Evolutionary conservation across 2,113 vertebrate species (phyloP).

Genomic region (Engraulis encrasicolus): DNA sequence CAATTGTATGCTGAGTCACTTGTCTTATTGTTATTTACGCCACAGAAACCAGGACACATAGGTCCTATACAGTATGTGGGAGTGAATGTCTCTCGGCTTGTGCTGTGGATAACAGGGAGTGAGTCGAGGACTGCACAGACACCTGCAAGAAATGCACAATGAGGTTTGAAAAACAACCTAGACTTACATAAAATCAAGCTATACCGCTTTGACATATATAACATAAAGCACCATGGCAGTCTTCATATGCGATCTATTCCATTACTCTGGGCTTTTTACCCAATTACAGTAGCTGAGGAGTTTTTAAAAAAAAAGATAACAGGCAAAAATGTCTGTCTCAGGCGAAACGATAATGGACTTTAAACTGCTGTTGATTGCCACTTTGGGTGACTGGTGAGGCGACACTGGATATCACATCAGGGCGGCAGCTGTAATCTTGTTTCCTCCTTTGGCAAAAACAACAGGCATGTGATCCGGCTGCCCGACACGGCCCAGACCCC

Average conservation of each 20-base stretch:
- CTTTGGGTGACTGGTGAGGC: constrained; percentile 5
- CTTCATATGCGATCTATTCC: background rate
- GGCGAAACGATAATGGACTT: background rate
- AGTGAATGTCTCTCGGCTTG: too few species aligned
- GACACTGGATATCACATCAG: constrained; percentile 7
- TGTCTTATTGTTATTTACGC: background rate
- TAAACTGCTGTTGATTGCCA: constrained; percentile 17
- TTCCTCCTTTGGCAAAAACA: background rate
- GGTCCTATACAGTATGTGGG: too few species aligned
- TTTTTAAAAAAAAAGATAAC: background rate
- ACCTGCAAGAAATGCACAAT: background rate
- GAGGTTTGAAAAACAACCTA: background rate
- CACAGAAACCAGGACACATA: background rate
- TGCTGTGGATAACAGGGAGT: too few species aligned
- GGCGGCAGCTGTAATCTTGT: background rate
- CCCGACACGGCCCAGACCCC: too few species aligned
- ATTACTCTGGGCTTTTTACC: background rate
- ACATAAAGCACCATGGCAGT: background rate
- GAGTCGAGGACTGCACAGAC: background rate
- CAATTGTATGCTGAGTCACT: background rate
- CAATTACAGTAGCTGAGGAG: background rate
- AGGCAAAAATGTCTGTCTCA: background rate
- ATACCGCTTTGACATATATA: background rate
- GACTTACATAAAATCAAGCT: background rate
- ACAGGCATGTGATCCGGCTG: background rate